Evolutionary conservation across 2,113 vertebrate genomes (phyloP), one percentile per base, ranked within the genome.

Genomic region (Ginglymostoma cirratum): DNA sequence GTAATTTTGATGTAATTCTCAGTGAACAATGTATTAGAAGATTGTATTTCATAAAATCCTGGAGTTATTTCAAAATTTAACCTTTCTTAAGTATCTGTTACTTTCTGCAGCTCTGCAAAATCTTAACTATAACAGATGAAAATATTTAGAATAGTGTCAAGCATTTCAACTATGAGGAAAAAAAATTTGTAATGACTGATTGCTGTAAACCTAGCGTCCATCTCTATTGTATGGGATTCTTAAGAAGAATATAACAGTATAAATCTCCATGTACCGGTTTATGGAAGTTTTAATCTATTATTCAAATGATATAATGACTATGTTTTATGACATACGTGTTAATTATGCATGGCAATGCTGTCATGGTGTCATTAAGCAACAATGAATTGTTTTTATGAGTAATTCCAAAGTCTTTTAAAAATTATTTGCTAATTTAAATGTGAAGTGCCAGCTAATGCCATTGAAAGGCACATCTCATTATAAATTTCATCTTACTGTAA

Each of bases 271-370:
- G 66, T 66, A 93, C 6, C 42, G 89, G 17, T 93, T 66, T n/a
- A 67, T 7, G 65, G 34, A 66, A 93, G n/a, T 93, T 38, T 93
- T 23, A 93, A 93, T 93, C 34, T 65, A 66, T 42, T 83, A 42
- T 34, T 38, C 30, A 66, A 61, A n/a, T 66, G 34, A 67, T 66
- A 93, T 93, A 93, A 93, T 14, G 10, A 65, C 55, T 66, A 30
- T n/a, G n/a, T 42, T 93, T 93, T 93, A 93, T 66, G 61, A 93
- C 89, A 66, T 92, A n/a, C 14, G 5, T 38, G n/a, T 93, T 92
- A 92, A 66, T 92, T 93, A 93, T 93, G 61, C 38, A 66, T 93
- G 89, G 34, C 61, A 93, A 93, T 10, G 23, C 5, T 66, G n/a
- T 93, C 66, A 67, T 66, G 2, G n/a, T 66, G 89, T 42, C 89